A percentile compares a stretch with the other conserved stretches of the same genome.
Evolutionary conservation across 2,888 invertebrate genomes (phyloP).

Genomic region (Pollenia amentaria): DNA sequence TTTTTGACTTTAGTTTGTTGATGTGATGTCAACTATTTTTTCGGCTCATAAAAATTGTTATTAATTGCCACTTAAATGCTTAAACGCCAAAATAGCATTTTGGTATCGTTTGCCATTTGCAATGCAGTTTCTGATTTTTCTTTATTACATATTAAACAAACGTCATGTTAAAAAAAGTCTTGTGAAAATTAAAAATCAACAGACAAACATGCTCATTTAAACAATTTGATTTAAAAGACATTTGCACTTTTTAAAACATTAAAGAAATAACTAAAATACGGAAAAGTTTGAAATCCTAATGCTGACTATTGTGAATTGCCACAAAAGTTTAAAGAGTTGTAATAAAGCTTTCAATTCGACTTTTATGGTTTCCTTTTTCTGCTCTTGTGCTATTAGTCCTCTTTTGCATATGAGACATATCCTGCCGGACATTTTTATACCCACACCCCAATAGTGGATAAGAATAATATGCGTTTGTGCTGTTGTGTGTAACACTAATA

Average conservation of each 20-base stretch:
- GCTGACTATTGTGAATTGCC: no score
- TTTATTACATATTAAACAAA: constrained; percentile 45
- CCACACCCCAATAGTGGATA: no score
- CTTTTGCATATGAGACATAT: no score
- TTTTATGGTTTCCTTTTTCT: no score
- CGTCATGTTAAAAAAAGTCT: constrained; percentile 42
- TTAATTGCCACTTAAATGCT: constrained; percentile 85
- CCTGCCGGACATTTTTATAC: no score
- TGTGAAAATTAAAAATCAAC: constrained; percentile 14
- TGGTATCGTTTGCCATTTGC: constrained; percentile 48
- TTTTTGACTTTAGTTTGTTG: constrained; percentile 45
- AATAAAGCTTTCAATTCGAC: no score
- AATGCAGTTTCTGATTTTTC: constrained; percentile 35
- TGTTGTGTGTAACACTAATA: no score
- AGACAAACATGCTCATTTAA: not conserved
- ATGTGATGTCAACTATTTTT: constrained; percentile 84
- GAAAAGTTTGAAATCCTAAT: no score
- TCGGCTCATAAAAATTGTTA: constrained; percentile 85
- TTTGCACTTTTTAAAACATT: constrained; percentile 50
- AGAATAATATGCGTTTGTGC: no score
- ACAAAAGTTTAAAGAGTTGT: no score
- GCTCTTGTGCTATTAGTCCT: no score
- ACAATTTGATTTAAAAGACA: constrained; percentile 52
- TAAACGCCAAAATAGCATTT: constrained; percentile 81
- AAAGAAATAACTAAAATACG: not conserved